Evolutionary conservation across 2,888 invertebrate species (phyloP).

Genomic region (Chrysotoxum bicinctum): DNA sequence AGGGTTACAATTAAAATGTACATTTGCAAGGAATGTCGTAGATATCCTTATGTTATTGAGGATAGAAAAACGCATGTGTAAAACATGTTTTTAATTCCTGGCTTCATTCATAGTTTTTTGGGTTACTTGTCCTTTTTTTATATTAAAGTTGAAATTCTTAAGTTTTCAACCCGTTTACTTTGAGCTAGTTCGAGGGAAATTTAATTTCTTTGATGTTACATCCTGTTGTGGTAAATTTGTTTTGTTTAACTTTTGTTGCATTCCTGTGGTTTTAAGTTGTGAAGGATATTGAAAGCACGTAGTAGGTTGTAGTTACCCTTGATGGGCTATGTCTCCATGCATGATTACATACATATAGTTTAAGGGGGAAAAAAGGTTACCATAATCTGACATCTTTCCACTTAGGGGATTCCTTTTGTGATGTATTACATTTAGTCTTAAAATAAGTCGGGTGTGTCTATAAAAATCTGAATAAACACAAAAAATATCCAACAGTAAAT

Average conservation of each 20-base stretch:
- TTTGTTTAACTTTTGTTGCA: not conserved
- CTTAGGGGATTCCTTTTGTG: conserved; percentile 2
- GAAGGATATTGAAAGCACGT: not conserved
- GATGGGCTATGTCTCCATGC: not conserved
- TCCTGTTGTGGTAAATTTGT: not conserved
- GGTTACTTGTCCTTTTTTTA: not conserved
- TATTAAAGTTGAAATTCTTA: not conserved
- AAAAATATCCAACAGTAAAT: not conserved
- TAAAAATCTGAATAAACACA: conserved; percentile 20
- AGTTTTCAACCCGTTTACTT: not conserved
- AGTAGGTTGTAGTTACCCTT: not conserved
- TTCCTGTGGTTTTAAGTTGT: conserved; percentile 8
- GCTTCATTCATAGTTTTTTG: not conserved
- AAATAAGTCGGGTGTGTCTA: conserved; percentile 31
- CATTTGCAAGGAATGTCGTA: not conserved
- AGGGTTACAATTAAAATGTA: conserved; percentile 17
- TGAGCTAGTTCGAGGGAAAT: conserved; percentile 4
- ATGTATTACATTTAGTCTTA: conserved; percentile 13
- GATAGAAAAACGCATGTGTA: not conserved
- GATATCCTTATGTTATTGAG: not conserved
- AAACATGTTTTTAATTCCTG: not conserved
- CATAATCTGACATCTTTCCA: not conserved
- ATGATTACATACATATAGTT: not conserved
- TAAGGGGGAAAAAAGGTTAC: conserved; percentile 12
- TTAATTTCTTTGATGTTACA: conserved; percentile 19